A percentile compares a stretch with the other conserved stretches of the same genome.
These are phyloP conservation scores for Actinemys pallida DNA, from an alignment of 2,113 vertebrate genomes.

Conservation along the genomic window DNA sequence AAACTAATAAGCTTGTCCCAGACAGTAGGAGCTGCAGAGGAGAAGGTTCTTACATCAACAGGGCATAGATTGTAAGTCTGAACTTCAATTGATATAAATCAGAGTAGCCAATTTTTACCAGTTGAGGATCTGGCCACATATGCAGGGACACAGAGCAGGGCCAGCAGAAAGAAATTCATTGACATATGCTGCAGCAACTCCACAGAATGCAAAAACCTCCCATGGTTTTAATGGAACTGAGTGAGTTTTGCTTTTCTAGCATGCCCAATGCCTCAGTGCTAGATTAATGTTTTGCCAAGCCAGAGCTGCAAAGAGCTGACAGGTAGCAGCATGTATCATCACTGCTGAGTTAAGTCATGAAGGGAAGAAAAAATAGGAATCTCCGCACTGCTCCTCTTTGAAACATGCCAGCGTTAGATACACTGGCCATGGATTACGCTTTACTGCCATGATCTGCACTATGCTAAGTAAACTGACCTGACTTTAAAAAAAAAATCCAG, in stretches of 20 bases:
- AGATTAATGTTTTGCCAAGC: not conserved
- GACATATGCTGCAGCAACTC: not conserved
- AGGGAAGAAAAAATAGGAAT: not conserved
- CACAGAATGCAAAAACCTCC: not conserved
- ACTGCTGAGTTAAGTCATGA: not conserved
- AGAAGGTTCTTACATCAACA: slow-evolving; percentile 54
- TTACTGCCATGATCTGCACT: not conserved
- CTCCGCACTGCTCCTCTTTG: not conserved
- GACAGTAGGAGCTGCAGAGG: slow-evolving; percentile 56
- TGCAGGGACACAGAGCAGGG: not conserved
- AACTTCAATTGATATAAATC: slow-evolving; percentile 64
- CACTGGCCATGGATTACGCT: not conserved
- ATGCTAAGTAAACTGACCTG: not conserved
- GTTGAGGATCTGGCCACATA: not conserved
- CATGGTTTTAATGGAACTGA: not conserved
- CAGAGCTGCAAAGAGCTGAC: not conserved
- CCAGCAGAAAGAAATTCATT: slow-evolving; percentile 13
- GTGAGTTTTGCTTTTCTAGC: not conserved
- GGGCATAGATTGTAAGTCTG: slow-evolving; percentile 53
- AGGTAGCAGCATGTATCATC: not conserved
- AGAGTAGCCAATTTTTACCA: not conserved
- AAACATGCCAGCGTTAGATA: not conserved
- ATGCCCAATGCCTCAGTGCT: not conserved
- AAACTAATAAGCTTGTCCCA: slow-evolving; percentile 54
- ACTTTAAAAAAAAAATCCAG: not conserved